These are phyloP conservation scores for Nomia melanderi DNA, from an alignment of 1,140 invertebrate species.

Conservation along the genomic window DNA sequence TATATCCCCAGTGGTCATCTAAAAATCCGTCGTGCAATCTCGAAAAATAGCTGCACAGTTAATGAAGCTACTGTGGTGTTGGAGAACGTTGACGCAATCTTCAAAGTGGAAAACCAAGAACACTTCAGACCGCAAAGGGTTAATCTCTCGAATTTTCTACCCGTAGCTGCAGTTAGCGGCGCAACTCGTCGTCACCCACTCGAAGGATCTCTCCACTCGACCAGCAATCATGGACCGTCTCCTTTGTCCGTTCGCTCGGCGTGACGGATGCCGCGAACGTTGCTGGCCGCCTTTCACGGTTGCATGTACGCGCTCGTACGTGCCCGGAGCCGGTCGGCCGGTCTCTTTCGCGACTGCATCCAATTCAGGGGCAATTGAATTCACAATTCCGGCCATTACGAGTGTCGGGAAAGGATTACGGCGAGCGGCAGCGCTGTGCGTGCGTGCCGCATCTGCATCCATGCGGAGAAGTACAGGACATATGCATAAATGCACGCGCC, in stretches of 20 bases:
- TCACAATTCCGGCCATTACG: slow-evolving; percentile 78
- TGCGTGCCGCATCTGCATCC: slow-evolving; percentile 79
- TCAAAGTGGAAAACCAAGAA: no score
- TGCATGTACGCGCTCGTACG: slow-evolving; percentile 37
- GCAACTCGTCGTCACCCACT: slow-evolving; percentile 53
- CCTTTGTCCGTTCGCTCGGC: slow-evolving; percentile 34
- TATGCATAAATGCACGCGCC: slow-evolving; percentile 60
- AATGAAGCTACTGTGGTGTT: no score
- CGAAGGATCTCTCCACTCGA: slow-evolving; percentile 49
- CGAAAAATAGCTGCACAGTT: no score
- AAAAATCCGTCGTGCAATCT: no score
- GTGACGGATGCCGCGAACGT: slow-evolving; percentile 54
- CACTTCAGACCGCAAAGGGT: no score
- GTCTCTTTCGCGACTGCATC: slow-evolving; percentile 58
- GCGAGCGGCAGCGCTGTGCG: slow-evolving; percentile 44
- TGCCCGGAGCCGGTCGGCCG: slow-evolving; percentile 57
- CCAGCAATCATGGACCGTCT: slow-evolving; percentile 34
- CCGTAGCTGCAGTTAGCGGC: no score
- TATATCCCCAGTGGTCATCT: no score
- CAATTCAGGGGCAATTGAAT: slow-evolving; percentile 79
- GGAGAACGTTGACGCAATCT: no score
- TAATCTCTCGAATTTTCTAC: no score
- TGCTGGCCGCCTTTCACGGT: slow-evolving; percentile 46
- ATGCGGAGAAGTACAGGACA: slow-evolving; percentile 48
- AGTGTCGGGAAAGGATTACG: slow-evolving; percentile 79